Evolutionary conservation across 2,113 vertebrate species (phyloP), one percentile per base, ranked within the genome.

Genomic region (Gambusia holbrooki): DNA sequence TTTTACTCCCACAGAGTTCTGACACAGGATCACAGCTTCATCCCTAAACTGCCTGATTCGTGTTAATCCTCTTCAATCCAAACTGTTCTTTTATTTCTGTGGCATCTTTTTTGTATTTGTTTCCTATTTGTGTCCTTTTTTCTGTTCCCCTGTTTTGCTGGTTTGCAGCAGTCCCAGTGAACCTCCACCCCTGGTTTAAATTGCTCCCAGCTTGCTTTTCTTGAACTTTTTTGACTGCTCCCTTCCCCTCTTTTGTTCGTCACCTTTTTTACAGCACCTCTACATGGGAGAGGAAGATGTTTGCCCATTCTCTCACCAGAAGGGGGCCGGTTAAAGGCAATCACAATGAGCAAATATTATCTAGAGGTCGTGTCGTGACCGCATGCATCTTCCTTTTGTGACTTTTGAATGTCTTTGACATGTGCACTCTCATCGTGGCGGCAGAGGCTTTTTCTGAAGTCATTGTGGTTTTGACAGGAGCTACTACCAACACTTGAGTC

Each of bases 311-410:
- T 87, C 81, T 88, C 80, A 73, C 54, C 74, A 85, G 82, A 87
- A 85, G 77, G 74, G 22, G 76, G 75, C 80, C 69, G 72, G 77
- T 83, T 83, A 69, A 76, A 75, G 81, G 66, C 86, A 82, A 84
- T 88, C 84, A 74, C 84, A 87, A 82, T 67, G 83, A 85, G 87
- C 87, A 93, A 91, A 93, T 87, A 91, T 89, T 62, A 71, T 83
- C 70, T 69, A 68, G 82, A 75, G 65, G 45, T 54, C 5, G 58
- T 71, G 84, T 48, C 30, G 51, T 74, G 80, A 84, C 74, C 79
- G 73, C 69, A 81, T 51, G 58, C 51, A n/a, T 66, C 76, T 40
- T 40, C 14, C 30, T 42, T 85, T 91, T 84, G 84, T 80, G 80
- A 83, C 82, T 69, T 81, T 85, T 84, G 69, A 75, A 83, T 81